These are phyloP conservation scores for Oscheius sp. DNA, from an alignment of 2,888 invertebrate species.

Conservation along the genomic window DNA sequence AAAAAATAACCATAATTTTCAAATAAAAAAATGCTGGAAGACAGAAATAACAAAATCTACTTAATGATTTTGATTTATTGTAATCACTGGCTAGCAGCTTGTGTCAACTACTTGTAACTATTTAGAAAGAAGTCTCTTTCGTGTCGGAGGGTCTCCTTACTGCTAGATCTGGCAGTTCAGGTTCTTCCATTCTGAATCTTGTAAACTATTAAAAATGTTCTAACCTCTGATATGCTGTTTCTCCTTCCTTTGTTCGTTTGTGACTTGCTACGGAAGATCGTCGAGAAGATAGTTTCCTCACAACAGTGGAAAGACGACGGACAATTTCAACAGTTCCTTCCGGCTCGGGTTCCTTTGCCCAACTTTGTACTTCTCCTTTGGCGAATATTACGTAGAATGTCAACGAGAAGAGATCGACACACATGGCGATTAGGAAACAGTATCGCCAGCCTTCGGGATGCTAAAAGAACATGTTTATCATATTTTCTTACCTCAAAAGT, in stretches of 20 bases:
- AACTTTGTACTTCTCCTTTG: conserved; percentile 87
- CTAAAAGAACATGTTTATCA: conserved; percentile 57
- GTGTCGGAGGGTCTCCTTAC: too few species aligned
- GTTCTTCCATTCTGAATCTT: conserved; percentile 46
- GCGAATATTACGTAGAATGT: conserved; percentile 94
- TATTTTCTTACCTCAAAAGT: conserved; percentile 39
- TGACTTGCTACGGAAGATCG: neutral
- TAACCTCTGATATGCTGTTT: conserved; percentile 36
- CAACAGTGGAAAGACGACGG: conserved; percentile 49
- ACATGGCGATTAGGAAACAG: conserved; percentile 93
- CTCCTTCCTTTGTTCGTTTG: conserved; percentile 29
- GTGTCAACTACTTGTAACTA: too few species aligned
- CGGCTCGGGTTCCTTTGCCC: conserved; percentile 55
- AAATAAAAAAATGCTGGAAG: too few species aligned
- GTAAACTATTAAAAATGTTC: neutral
- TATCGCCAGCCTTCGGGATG: conserved; percentile 79
- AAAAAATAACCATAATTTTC: too few species aligned
- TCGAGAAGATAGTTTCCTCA: conserved; percentile 41
- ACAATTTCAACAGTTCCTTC: conserved; percentile 51
- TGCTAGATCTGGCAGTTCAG: conserved; percentile 13
- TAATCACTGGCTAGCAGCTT: too few species aligned
- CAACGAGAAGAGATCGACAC: conserved; percentile 91
- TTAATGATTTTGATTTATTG: too few species aligned
- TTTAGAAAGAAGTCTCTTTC: too few species aligned
- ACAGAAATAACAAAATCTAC: too few species aligned